Evolutionary conservation across 2,888 invertebrate genomes (phyloP).

Genomic region (Periphyllus acericola): DNA sequence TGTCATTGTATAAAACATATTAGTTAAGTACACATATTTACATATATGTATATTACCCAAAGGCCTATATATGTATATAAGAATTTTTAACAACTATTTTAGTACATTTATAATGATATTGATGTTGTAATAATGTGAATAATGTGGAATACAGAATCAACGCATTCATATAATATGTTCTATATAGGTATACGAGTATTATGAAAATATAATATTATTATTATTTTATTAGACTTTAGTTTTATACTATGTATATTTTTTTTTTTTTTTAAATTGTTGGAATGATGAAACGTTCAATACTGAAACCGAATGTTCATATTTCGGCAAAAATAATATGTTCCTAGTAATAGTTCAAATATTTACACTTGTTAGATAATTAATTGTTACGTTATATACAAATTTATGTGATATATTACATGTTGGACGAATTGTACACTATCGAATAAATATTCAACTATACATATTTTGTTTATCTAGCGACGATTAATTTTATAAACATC

Average conservation of each 20-base stretch:
- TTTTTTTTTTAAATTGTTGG: background rate
- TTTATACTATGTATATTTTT: background rate
- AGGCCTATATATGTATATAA: no score
- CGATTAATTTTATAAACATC: no score
- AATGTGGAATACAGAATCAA: background rate
- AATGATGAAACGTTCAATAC: background rate
- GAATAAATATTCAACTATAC: background rate
- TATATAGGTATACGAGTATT: no score
- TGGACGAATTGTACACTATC: background rate
- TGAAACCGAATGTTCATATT: background rate
- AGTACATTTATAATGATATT: no score
- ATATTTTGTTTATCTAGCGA: no score
- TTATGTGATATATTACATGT: background rate
- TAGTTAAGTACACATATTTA: no score
- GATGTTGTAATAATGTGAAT: no score
- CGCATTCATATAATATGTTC: no score
- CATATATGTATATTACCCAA: no score
- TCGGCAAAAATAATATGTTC: background rate
- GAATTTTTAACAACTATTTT: no score
- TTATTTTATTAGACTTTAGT: background rate
- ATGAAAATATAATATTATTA: background rate
- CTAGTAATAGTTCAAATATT: slow-evolving; percentile 14
- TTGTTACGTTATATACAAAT: background rate
- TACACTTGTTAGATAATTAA: background rate
- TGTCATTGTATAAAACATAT: no score